A percentile compares a stretch with the other conserved stretches of the same genome.
Conservation (phyloP, 1,140 invertebrate genomes). For the Paralvinella palmiformis region DNA sequence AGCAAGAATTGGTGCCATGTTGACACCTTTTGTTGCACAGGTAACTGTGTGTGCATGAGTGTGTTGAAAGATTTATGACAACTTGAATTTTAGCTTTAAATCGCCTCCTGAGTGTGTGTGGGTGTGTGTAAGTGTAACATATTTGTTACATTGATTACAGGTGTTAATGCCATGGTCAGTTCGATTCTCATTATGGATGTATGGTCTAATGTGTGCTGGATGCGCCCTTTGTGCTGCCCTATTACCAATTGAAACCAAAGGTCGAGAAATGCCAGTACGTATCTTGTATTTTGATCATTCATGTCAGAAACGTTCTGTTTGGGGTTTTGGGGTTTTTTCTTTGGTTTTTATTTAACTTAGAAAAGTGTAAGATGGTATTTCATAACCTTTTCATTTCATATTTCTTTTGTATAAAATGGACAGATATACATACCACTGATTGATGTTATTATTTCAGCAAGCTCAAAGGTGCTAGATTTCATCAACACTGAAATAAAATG, state of each 20-base stretch:
- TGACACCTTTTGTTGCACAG: slow-evolving; percentile 91
- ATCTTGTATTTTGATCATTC: no score
- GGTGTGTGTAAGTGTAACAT: neutral
- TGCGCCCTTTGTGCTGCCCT: slow-evolving; percentile 16
- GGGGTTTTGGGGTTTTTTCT: no score
- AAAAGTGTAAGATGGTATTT: no score
- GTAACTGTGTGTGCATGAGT: slow-evolving; percentile 48
- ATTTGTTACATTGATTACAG: slow-evolving; percentile 14
- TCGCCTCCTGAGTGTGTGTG: neutral
- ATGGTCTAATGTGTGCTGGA: slow-evolving; percentile 17
- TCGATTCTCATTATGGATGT: slow-evolving; percentile 15
- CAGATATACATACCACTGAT: no score
- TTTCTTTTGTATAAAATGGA: no score
- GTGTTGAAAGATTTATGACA: neutral
- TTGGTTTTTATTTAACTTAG: no score
- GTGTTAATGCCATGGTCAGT: slow-evolving; percentile 19
- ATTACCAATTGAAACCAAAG: slow-evolving; percentile 25
- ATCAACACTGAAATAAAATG: no score
- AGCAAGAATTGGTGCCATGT: slow-evolving; percentile 86
- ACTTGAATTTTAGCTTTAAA: neutral
- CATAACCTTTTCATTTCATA: no score
- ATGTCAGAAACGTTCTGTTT: no score
- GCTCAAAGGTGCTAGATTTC: no score
- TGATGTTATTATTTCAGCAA: no score
- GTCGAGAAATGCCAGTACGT: slow-evolving; percentile 22